phyloP scores from a whole-genome alignment of 2,888 invertebrate genomes.

The Stenotaenia linearis region DNA sequence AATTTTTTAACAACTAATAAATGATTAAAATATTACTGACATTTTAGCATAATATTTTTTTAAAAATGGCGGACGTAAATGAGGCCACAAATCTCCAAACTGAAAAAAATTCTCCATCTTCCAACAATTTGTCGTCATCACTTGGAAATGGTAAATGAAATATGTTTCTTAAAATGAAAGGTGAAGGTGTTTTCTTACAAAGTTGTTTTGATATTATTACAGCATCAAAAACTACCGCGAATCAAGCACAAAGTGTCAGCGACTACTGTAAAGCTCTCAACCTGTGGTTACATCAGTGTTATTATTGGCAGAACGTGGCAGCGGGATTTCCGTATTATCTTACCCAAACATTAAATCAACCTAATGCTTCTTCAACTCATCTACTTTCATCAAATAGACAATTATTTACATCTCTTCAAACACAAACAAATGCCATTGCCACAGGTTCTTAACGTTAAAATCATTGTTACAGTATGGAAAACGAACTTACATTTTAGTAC shows the following conservation, averaged over 20 bases:
- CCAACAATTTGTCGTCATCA: neutral
- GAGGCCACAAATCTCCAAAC: neutral
- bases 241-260: slow-evolving; percentile 24
- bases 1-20: too few species aligned
- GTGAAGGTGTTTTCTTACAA: neutral
- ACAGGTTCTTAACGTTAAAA: too few species aligned
- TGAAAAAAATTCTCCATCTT: neutral
- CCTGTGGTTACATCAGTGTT: slow-evolving; percentile 40
- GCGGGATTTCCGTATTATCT: slow-evolving; percentile 38
- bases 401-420: neutral
- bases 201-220: neutral
- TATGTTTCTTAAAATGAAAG: neutral
- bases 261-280: slow-evolving; percentile 39
- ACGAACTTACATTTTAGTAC: neutral
- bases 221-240: neutral
- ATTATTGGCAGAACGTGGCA: slow-evolving; percentile 39
- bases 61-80: neutral
- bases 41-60: neutral
- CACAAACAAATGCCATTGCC: neutral
- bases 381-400: neutral
- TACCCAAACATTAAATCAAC: slow-evolving; percentile 2
- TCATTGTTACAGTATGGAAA: too few species aligned
- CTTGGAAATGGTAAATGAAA: neutral
- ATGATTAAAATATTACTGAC: too few species aligned
- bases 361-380: slow-evolving; percentile 13